These are phyloP conservation scores for Eclectus roratus DNA, from an alignment of 2,113 vertebrate genomes.

Conservation along the genomic window DNA sequence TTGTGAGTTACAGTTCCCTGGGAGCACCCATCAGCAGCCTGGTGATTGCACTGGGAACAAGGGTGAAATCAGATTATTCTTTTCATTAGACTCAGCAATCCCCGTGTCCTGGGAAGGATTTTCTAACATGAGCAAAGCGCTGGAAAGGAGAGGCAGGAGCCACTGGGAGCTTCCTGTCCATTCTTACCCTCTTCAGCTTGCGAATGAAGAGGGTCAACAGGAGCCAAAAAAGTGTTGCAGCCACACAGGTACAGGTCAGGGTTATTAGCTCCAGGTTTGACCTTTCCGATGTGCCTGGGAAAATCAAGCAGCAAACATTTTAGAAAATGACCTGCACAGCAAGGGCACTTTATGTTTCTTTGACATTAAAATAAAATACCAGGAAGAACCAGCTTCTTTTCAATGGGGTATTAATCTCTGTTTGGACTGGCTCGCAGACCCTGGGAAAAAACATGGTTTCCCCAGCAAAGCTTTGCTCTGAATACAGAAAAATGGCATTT, in stretches of 20 bases:
- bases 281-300: conserved; percentile 78
- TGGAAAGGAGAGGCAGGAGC: background rate
- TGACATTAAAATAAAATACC: conserved; percentile 13
- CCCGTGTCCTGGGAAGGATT: background rate
- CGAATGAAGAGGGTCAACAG: conserved; percentile 90
- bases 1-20: background rate
- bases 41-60: background rate
- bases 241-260: conserved; percentile 88
- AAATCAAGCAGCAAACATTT: conserved; percentile 32
- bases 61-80: background rate
- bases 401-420: conserved; percentile 29
- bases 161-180: fast-evolving
- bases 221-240: conserved; percentile 90
- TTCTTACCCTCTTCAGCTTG: conserved; percentile 86
- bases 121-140: background rate
- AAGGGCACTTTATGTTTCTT: background rate
- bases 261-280: conserved; percentile 89
- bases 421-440: background rate
- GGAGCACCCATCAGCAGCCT: background rate
- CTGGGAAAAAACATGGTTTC: background rate
- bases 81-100: background rate
- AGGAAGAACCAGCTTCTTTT: conserved; percentile 15
- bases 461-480: background rate
- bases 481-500: background rate
- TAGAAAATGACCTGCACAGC: background rate